Percentiles rank a stretch among this genome's conserved stretches.
These are phyloP conservation scores for Drosophila parthenogenetica DNA, from an alignment of 2,888 invertebrate species.

Conservation along the genomic window DNA sequence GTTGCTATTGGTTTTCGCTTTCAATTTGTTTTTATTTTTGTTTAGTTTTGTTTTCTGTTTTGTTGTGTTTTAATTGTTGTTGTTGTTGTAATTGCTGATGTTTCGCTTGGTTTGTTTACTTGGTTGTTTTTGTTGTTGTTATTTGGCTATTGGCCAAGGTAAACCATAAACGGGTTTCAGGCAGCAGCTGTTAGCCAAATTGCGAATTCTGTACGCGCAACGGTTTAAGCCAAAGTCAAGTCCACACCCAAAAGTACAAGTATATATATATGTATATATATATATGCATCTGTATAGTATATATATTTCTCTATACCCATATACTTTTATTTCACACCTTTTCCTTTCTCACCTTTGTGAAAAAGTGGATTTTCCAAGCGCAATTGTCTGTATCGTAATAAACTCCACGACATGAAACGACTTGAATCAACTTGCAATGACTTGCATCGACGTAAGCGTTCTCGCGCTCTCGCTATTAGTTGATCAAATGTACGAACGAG, in stretches of 20 bases:
- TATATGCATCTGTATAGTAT: background rate
- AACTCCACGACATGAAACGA: background rate
- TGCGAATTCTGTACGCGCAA: constrained; percentile 46
- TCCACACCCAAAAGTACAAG: constrained; percentile 5
- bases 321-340: background rate
- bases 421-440: background rate
- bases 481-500: constrained; percentile 7
- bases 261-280: background rate
- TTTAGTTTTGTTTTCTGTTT: constrained; percentile 28
- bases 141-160: constrained; percentile 60
- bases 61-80: constrained; percentile 32
- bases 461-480: background rate
- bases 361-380: constrained; percentile 22
- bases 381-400: background rate
- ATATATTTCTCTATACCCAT: background rate
- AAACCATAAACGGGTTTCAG: constrained; percentile 49
- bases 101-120: constrained; percentile 43
- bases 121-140: constrained; percentile 18
- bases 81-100: constrained; percentile 18
- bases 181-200: constrained; percentile 40
- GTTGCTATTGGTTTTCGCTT: constrained; percentile 16
- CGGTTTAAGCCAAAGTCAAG: constrained; percentile 49
- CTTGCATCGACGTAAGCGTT: background rate
- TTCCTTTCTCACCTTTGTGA: background rate
- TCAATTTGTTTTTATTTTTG: constrained; percentile 25